These are phyloP conservation scores for Sebastes hubbsi DNA, from an alignment of 2,797 vertebrate genomes.

Conservation along the genomic window DNA sequence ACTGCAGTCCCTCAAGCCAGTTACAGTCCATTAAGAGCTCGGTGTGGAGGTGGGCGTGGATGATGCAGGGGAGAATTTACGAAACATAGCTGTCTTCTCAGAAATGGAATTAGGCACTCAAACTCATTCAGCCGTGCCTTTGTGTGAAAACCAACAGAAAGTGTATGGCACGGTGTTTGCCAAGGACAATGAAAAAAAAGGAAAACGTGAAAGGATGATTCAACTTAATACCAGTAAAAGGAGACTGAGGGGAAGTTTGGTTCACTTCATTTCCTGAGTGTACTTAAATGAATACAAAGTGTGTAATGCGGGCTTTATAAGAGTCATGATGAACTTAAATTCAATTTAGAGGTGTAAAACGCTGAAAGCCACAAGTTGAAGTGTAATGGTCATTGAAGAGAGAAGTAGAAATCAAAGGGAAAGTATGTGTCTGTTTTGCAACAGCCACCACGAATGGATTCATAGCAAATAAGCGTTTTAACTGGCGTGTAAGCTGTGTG, in stretches of 20 bases:
- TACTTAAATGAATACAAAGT: background rate
- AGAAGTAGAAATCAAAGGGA: background rate
- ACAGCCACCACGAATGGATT: background rate
- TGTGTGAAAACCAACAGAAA: background rate
- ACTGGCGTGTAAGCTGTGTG: background rate
- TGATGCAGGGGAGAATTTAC: slow-evolving; percentile 25
- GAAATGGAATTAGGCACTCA: slow-evolving; percentile 23
- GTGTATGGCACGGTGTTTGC: background rate
- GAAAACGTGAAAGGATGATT: background rate
- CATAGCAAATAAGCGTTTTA: slow-evolving; percentile 6
- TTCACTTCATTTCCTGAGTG: slow-evolving; percentile 1
- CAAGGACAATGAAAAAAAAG: slow-evolving; percentile 8
- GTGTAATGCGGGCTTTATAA: background rate
- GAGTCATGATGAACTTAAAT: slow-evolving; percentile 14
- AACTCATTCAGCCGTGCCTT: slow-evolving; percentile 9
- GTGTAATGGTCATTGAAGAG: background rate
- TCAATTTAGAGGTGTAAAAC: slow-evolving; percentile 15
- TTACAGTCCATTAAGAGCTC: slow-evolving; percentile 45
- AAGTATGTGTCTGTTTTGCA: background rate
- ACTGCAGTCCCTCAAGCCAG: slow-evolving; percentile 38
- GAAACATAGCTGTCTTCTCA: slow-evolving; percentile 18
- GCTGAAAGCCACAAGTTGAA: background rate
- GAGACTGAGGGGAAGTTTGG: background rate
- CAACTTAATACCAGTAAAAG: background rate
- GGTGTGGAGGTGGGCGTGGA: slow-evolving; percentile 13